Evolutionary conservation across 1,140 invertebrate species (phyloP).

Genomic region (Caenorhabditis elegans): WBcel235 BX284605.5:8077001-8077500

Average conservation of each 20-base stretch:
- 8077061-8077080: conserved; percentile 52
- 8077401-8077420: conserved; percentile 49
- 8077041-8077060: conserved; percentile 50
- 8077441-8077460: conserved; percentile 70
- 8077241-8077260: conserved; percentile 45
- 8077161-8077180: conserved; percentile 52
- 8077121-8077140: conserved; percentile 42
- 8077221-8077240: conserved; percentile 51
- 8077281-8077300: conserved; percentile 49
- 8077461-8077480: conserved; percentile 69
- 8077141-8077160: conserved; percentile 51
- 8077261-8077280: conserved; percentile 43
- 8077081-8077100: conserved; percentile 50
- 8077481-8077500: conserved; percentile 69
- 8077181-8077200: conserved; percentile 47
- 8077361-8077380: conserved; percentile 36
- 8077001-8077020: conserved; percentile 60
- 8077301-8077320: conserved; percentile 43
- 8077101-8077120: background rate
- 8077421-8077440: conserved; percentile 59
- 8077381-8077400: conserved; percentile 41
- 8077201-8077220: conserved; percentile 44
- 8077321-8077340: conserved; percentile 41
- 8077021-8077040: conserved; percentile 64
- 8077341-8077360: conserved; percentile 43